Evolutionary conservation across 2,888 invertebrate genomes (phyloP), one percentile per base, ranked within the genome.

Genomic region (Dyspetes luteomarginatus): DNA sequence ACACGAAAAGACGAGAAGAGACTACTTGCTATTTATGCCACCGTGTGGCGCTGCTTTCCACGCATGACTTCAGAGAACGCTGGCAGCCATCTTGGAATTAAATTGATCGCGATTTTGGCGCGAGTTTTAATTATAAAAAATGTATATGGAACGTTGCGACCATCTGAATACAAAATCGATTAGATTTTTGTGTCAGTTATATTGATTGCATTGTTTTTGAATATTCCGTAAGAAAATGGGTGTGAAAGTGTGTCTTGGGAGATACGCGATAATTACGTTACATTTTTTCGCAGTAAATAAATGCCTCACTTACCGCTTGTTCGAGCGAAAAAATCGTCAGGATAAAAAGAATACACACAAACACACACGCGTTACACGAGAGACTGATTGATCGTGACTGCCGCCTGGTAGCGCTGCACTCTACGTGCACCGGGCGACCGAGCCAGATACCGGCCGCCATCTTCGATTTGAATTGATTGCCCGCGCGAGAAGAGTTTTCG

Each of bases 321-420:
- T 89, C 41, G 86, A 88, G 87, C 87, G 86, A 89, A 90, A 89
- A 83, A 89, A 91, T 90, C 89, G 89, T 91, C 90, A 88, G 88
- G 88, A 89, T 87, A 89, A 84, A 87, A 87, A 87, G 86, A 86
- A 85, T 85, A 85, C 82, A 85, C 82, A 82, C 83, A 76, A 73
- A 78, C 85, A 58, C 68, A 69, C 48, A 48, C n/a, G 48, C 64
- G 73, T 65, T 65, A 62, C 65, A 67, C 73, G n/a, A 56, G 24
- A 56, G 81, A 64, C 69, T 75, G 50, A 9, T 26, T 30, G 15
- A 52, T 22, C 28, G 26, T 0, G 28, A 69, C 43, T 45, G 69
- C 60, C 52, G 30, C 69, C 17, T 69, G 60, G 68, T 22, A 50
- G 76, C 76, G 76, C 74, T 74, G 65, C 65, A 7, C 26, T 9